Evolutionary conservation across 1,140 invertebrate genomes (phyloP).

Genomic region (Cephus cinctus): DNA sequence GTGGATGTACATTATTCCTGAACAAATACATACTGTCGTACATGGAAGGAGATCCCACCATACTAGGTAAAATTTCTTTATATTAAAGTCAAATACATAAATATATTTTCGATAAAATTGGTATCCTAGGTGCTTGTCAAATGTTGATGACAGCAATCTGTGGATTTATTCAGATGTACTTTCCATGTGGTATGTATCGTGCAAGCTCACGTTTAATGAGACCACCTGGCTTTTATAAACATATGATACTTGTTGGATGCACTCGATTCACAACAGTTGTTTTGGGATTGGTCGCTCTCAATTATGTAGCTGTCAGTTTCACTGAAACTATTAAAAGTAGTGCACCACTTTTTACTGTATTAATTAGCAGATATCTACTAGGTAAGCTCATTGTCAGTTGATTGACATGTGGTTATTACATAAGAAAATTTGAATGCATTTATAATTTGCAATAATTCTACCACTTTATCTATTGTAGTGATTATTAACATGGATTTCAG

Average conservation of each 20-base stretch:
- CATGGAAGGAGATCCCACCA: slow-evolving; percentile 74
- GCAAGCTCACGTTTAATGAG: slow-evolving; percentile 61
- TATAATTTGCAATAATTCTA: background rate
- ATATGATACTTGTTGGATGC: slow-evolving; percentile 76
- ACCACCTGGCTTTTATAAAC: slow-evolving; percentile 72
- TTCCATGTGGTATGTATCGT: slow-evolving; percentile 74
- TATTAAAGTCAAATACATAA: background rate
- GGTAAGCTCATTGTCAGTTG: slow-evolving; percentile 50
- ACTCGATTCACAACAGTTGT: slow-evolving; percentile 78
- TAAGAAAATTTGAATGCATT: background rate
- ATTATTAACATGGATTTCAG: slow-evolving; percentile 44
- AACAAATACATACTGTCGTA: slow-evolving; percentile 83
- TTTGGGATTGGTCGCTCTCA: slow-evolving; percentile 74
- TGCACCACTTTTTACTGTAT: slow-evolving; percentile 80
- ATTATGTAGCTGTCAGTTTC: slow-evolving; percentile 84
- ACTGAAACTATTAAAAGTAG: slow-evolving; percentile 87
- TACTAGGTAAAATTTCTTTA: slow-evolving; percentile 65
- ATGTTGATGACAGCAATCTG: slow-evolving; percentile 77
- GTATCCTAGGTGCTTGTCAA: slow-evolving; percentile 64
- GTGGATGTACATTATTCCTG: slow-evolving; percentile 75
- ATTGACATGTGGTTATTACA: background rate
- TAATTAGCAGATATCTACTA: slow-evolving; percentile 72
- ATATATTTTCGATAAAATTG: slow-evolving; percentile 6
- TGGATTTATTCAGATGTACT: slow-evolving; percentile 76
- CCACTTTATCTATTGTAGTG: background rate